Evolutionary conservation across 2,888 invertebrate genomes (phyloP), one percentile per base, ranked within the genome.

Genomic region (Sturmia bella): DNA sequence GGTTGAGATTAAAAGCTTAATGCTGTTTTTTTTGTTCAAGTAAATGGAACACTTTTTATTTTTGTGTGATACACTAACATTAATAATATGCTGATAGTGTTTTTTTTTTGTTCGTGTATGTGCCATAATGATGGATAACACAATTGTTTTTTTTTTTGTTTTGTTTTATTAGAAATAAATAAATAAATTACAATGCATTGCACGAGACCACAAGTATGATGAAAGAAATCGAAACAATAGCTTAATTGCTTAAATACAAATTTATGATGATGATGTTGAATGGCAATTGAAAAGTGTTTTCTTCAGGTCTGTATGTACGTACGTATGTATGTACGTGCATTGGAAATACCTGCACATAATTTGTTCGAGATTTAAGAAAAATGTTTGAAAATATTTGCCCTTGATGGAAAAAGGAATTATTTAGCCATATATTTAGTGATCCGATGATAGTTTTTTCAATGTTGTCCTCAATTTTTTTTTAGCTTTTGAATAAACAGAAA

Each of bases 1-100:
- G 85, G 81, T 84, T 78, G 78, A 85, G 84, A 84, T 85, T 84
- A 70, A 56, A 52, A 70, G 74, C 75, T 75, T 75, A 52, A 64
- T 69, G 54, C 43, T 69, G 59, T 63, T 64, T 57, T 17, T 68
- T 52, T 68, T 32, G n/a, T 32, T 41, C 32, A 52, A 66, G 64
- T 45, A 81, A 78, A 57, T 74, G 82, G 54, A 82, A 78, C 59
- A 54, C 37, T 72, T 50, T 50, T 43, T 32, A 45, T 37, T 68
- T 52, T 61, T 45, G 37, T 45, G 21, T 54, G 45, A 37, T 32
- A 73, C 27, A 27, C 59, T 56, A 37, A 57, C 37, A 45, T 63
- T 56, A 43, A 54, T 52, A 57, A 43, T 50, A 61, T 73, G 54
- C 64, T 73, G 77, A 68, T 72, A 64, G 15, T 32, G 68, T 66